Conservation (phyloP, 2,888 invertebrate species). For the Philaethria dido region DNA sequence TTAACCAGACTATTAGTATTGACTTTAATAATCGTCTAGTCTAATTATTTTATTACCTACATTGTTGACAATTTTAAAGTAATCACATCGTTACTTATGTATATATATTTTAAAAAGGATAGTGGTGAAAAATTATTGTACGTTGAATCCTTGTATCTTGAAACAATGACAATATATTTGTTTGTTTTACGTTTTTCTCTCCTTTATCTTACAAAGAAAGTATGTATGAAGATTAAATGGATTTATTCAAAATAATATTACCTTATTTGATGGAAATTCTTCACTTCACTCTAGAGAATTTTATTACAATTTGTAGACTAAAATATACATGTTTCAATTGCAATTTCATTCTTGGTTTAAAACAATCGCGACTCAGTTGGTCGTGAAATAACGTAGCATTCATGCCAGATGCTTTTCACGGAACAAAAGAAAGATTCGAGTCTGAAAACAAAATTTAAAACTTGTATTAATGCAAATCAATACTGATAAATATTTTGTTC, state of each 20-base stretch:
- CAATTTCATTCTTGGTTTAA: slow-evolving; percentile 32
- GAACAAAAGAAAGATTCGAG: slow-evolving; percentile 19
- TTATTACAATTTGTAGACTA: slow-evolving; percentile 11
- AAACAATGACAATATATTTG: too few relatives aligned
- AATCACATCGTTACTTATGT: too few relatives aligned
- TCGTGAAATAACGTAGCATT: slow-evolving; percentile 29
- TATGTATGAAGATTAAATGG: not conserved
- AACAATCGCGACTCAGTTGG: slow-evolving; percentile 28
- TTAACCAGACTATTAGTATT: too few relatives aligned
- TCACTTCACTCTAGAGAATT: slow-evolving; percentile 2
- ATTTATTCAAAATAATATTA: not conserved
- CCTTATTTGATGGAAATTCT: not conserved
- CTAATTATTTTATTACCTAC: too few relatives aligned
- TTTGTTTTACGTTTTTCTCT: too few relatives aligned
- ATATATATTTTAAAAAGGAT: too few relatives aligned
- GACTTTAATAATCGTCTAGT: too few relatives aligned
- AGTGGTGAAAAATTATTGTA: too few relatives aligned
- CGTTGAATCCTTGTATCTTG: too few relatives aligned
- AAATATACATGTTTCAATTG: slow-evolving; percentile 33
- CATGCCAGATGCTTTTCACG: slow-evolving; percentile 16
- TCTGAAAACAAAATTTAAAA: slow-evolving; percentile 21
- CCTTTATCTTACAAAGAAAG: too few relatives aligned
- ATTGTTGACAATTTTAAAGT: too few relatives aligned
- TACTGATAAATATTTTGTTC: not conserved
- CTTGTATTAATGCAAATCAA: slow-evolving; percentile 5